Conservation (phyloP, 2,113 vertebrate genomes). For the Myrmophylax atrothorax region DNA sequence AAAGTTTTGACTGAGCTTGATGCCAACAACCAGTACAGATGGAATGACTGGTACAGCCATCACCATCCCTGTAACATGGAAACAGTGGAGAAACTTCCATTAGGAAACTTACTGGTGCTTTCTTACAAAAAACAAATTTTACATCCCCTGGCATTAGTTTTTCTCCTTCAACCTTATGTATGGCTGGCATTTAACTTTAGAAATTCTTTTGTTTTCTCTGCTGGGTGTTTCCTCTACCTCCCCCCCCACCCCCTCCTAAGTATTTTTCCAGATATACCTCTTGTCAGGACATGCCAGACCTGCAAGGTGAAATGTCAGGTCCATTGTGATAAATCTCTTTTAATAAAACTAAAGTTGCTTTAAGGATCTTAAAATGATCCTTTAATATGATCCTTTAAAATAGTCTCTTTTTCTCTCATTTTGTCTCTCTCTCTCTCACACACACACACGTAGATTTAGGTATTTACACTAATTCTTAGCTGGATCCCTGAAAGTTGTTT, state of each 20-base stretch:
- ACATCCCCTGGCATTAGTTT: not conserved
- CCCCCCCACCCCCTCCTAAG: not conserved
- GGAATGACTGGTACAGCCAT: not conserved
- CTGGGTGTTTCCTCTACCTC: not conserved
- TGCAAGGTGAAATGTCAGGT: constrained; percentile 21
- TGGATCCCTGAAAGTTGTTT: not conserved
- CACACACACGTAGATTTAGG: fast-evolving
- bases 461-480: not conserved
- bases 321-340: not conserved
- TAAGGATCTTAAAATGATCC: not conserved
- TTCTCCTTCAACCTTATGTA: not conserved
- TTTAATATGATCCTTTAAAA: not conserved
- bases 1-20: not conserved
- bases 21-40: not conserved
- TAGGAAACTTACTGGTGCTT: not conserved
- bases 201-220: not conserved
- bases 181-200: not conserved
- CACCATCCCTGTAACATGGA: not conserved
- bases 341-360: constrained; percentile 3
- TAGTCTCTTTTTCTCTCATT: not conserved
- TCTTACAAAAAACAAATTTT: not conserved
- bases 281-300: not conserved
- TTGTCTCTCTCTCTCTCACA: not conserved
- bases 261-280: not conserved
- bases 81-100: not conserved